Evolutionary conservation across 2,797 vertebrate genomes (phyloP).

Genomic region (Hippocampus kuda): DNA sequence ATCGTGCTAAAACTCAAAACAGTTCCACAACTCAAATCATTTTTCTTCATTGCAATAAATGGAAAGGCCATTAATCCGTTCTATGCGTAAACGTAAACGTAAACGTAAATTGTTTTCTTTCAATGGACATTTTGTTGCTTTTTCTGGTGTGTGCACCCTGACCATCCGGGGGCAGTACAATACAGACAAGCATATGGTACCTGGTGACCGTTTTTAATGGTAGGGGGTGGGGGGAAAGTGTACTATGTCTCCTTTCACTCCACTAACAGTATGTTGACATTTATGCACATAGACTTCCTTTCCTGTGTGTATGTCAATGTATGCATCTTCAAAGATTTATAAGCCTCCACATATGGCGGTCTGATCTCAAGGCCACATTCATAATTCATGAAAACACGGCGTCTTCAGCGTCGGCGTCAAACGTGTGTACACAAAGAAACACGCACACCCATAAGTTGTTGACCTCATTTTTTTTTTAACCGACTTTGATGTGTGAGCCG

Average conservation of each 20-base stretch:
- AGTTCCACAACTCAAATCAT: too few species aligned
- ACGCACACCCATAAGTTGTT: slow-evolving; percentile 6
- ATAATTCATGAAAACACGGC: slow-evolving; percentile 49
- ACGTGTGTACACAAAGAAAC: not conserved
- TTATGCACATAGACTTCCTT: slow-evolving; percentile 4
- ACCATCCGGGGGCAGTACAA: too few species aligned
- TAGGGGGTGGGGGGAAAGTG: not conserved
- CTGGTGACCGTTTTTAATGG: not conserved
- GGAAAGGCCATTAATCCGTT: too few species aligned
- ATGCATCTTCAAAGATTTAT: slow-evolving; percentile 9
- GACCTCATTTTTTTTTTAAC: slow-evolving; percentile 7
- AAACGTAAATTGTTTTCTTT: too few species aligned
- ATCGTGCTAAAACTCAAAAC: too few species aligned
- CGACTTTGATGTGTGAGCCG: slow-evolving; percentile 7
- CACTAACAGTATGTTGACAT: not conserved
- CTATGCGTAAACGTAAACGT: too few species aligned
- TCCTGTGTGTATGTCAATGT: slow-evolving; percentile 8
- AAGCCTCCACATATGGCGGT: slow-evolving; percentile 11
- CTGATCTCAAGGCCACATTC: slow-evolving; percentile 47
- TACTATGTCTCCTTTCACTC: not conserved
- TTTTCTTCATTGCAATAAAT: too few species aligned
- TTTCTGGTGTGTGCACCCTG: too few species aligned
- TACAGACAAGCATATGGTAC: not conserved
- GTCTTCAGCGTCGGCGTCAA: slow-evolving; percentile 28
- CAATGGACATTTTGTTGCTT: too few species aligned